Evolutionary conservation across 1,140 invertebrate genomes (phyloP).

Genomic region (Drosophila eugracilis): DNA sequence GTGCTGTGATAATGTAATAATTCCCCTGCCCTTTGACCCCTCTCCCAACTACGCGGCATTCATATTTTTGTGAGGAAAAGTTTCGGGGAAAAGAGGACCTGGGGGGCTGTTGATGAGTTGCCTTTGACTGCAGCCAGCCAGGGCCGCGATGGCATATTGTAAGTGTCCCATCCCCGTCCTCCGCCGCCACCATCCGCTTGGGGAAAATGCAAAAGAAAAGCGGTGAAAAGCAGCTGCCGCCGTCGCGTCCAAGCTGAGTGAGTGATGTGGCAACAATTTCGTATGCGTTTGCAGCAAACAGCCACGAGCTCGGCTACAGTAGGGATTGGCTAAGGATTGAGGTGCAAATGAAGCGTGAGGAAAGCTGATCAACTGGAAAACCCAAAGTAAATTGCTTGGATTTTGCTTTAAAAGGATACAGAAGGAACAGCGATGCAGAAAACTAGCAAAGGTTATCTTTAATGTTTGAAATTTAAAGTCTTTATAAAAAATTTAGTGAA

Average conservation of each 20-base stretch:
- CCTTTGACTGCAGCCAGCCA: conserved; percentile 49
- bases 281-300: conserved; percentile 43
- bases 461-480: too few species aligned
- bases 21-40: conserved; percentile 6
- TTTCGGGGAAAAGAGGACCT: not conserved
- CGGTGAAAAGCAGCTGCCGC: conserved; percentile 46
- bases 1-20: conserved; percentile 50
- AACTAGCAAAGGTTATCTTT: too few species aligned
- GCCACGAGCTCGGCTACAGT: conserved; percentile 29
- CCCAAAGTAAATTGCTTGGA: not conserved
- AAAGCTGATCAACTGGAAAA: conserved; percentile 13
- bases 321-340: not conserved
- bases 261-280: conserved; percentile 62
- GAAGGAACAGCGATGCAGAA: not conserved
- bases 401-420: not conserved
- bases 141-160: conserved; percentile 45
- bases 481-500: too few species aligned
- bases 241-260: conserved; percentile 52
- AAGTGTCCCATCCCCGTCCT: conserved; percentile 7
- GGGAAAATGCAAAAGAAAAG: conserved; percentile 48
- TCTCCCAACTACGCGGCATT: not conserved
- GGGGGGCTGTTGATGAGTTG: conserved; percentile 41
- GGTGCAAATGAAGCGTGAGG: conserved; percentile 3
- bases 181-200: not conserved
- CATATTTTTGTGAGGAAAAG: conserved; percentile 18